Evolutionary conservation across 2,113 vertebrate genomes (phyloP).

Genomic region (Syrmaticus mikado): DNA sequence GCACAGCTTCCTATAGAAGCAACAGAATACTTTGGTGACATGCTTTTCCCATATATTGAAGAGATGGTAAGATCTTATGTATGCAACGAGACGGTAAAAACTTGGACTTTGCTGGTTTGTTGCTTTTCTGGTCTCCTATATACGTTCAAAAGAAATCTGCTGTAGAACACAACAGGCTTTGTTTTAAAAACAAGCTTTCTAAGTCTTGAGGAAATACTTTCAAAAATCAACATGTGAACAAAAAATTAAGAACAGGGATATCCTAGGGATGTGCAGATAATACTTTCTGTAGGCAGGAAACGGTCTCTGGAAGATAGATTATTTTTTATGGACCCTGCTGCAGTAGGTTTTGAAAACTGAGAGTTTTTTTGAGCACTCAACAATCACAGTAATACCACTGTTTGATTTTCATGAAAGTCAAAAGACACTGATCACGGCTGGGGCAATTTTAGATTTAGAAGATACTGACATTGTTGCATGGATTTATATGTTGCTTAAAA

Average conservation of each 20-base stretch:
- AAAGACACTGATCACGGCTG: neutral
- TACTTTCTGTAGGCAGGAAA: neutral
- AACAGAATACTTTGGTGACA: constrained; percentile 96
- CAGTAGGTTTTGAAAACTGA: neutral
- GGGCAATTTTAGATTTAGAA: neutral
- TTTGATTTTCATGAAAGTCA: neutral
- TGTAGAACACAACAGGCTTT: constrained; percentile 67
- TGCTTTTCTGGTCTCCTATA: constrained; percentile 62
- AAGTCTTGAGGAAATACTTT: neutral
- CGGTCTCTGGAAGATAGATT: neutral
- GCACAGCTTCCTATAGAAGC: constrained; percentile 97
- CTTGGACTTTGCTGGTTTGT: neutral
- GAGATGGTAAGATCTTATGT: constrained; percentile 90
- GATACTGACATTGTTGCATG: neutral
- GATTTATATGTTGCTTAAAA: neutral
- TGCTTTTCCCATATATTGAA: constrained; percentile 94
- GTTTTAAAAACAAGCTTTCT: neutral
- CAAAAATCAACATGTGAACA: neutral
- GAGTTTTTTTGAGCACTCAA: neutral
- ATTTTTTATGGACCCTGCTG: neutral
- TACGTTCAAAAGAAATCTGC: constrained; percentile 66
- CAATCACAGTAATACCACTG: neutral
- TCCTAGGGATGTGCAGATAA: neutral
- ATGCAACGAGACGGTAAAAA: neutral
- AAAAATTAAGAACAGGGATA: neutral